Evolutionary conservation across 2,113 vertebrate species (phyloP).

Genomic region (Coptodon bakossiorum): DNA sequence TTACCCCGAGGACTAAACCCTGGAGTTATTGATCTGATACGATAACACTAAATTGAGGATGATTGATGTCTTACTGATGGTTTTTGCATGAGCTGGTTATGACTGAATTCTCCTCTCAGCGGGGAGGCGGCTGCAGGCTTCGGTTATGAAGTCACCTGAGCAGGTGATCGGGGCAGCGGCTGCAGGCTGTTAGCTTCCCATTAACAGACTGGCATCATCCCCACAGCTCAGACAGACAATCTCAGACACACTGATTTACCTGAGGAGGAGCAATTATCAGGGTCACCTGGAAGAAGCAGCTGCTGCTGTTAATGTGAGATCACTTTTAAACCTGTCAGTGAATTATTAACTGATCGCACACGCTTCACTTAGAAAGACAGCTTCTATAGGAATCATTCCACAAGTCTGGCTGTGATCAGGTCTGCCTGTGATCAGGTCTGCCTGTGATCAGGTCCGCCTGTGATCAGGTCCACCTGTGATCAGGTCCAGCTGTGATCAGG

Average conservation of each 20-base stretch:
- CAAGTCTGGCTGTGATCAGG: too few species aligned
- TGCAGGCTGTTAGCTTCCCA: neutral
- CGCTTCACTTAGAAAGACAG: neutral
- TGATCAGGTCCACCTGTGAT: rapidly evolving
- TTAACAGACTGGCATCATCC: neutral
- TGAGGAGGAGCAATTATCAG: neutral
- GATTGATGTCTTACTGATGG: neutral
- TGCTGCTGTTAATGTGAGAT: neutral
- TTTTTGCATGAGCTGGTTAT: neutral
- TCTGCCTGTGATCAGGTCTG: rapidly evolving
- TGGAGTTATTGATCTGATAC: too few species aligned
- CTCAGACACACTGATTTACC: neutral
- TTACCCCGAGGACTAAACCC: neutral
- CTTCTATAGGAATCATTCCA: neutral
- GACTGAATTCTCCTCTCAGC: neutral
- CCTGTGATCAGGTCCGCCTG: rapidly evolving
- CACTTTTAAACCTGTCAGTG: neutral
- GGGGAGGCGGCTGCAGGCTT: neutral
- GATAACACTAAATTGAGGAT: neutral
- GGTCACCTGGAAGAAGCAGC: neutral
- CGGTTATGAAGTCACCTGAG: neutral
- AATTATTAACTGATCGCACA: neutral
- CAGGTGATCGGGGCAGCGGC: neutral
- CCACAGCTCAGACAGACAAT: neutral
- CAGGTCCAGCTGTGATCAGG: too few species aligned